Percentiles rank a stretch among this genome's conserved stretches.
phyloP scores from a whole-genome alignment of 1,140 invertebrate genomes.

The Calliopsis andreniformis region DNA sequence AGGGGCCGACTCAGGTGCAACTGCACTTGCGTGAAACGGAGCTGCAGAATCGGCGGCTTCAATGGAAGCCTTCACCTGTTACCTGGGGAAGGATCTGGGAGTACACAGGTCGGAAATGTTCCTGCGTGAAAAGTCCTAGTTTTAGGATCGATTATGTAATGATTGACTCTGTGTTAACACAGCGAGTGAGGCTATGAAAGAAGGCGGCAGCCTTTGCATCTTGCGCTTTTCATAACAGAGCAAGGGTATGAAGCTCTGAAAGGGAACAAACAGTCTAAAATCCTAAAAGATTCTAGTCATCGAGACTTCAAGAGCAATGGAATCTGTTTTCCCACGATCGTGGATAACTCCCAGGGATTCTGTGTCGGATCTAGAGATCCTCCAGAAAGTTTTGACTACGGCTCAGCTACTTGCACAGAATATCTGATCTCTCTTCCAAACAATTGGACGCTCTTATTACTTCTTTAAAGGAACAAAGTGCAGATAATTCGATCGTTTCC shows the following conservation, averaged over 20 bases:
- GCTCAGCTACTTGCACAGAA: not conserved
- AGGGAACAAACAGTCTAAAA: slow-evolving; percentile 5
- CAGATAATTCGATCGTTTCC: not conserved
- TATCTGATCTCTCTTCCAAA: not conserved
- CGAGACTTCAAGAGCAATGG: slow-evolving; percentile 33
- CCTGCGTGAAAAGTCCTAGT: too few relatives aligned
- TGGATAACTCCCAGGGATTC: slow-evolving; percentile 56
- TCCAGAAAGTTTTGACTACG: not conserved
- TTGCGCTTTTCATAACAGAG: not conserved
- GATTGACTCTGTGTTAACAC: too few relatives aligned
- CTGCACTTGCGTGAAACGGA: slow-evolving; percentile 3
- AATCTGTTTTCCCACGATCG: slow-evolving; percentile 40
- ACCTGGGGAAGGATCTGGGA: too few relatives aligned
- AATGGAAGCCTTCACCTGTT: too few relatives aligned
- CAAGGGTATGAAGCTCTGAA: not conserved
- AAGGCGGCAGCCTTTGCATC: not conserved
- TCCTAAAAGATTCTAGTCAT: slow-evolving; percentile 58
- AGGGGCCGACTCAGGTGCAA: slow-evolving; percentile 38
- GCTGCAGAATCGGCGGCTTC: not conserved
- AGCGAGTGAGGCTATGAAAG: not conserved
- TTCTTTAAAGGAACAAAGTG: not conserved
- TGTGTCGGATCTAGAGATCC: not conserved
- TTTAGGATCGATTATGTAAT: too few relatives aligned
- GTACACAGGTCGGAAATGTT: too few relatives aligned
- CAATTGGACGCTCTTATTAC: not conserved